phyloP scores from a whole-genome alignment of 2,888 invertebrate genomes.

The Stenichneumon culpator region DNA sequence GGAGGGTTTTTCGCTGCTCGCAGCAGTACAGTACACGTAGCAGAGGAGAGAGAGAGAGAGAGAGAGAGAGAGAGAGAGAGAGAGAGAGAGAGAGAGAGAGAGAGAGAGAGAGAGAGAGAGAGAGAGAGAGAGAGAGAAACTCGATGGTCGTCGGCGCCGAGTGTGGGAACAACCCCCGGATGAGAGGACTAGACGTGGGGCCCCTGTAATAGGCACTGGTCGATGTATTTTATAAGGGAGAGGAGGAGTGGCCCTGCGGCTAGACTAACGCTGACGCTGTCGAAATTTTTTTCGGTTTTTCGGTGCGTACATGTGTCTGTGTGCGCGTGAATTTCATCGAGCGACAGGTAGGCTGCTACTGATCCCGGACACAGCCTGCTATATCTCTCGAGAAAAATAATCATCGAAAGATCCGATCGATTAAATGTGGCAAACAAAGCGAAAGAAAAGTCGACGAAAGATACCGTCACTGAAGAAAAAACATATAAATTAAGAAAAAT shows the following conservation, averaged over 20 bases:
- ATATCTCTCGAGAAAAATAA: constrained; percentile 59
- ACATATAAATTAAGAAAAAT: too few relatives aligned
- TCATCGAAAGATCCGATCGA: constrained; percentile 48
- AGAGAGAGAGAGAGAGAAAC: constrained; percentile 21
- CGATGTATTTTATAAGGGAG: constrained; percentile 62
- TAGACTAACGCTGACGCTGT: constrained; percentile 56
- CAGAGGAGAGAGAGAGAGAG: constrained; percentile 9
- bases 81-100: background rate
- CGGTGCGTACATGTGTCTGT: background rate
- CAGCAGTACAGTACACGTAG: constrained; percentile 43
- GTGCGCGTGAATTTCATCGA: constrained; percentile 53
- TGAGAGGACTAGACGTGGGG: constrained; percentile 3
- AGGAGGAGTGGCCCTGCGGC: constrained; percentile 43
- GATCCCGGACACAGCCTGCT: constrained; percentile 39
- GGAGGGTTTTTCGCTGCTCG: constrained; percentile 62
- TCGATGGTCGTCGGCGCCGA: constrained; percentile 58
- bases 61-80: constrained; percentile 13
- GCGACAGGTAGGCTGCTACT: constrained; percentile 8
- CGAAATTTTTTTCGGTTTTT: constrained; percentile 34
- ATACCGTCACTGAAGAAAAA: too few relatives aligned
- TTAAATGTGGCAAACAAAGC: constrained; percentile 57
- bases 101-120: constrained; percentile 31
- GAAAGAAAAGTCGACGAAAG: constrained; percentile 8
- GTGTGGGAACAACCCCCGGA: constrained; percentile 68
- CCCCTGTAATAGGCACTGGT: constrained; percentile 51